Conservation (phyloP, 2,888 invertebrate genomes). For the Stegana nigrithorax region DNA sequence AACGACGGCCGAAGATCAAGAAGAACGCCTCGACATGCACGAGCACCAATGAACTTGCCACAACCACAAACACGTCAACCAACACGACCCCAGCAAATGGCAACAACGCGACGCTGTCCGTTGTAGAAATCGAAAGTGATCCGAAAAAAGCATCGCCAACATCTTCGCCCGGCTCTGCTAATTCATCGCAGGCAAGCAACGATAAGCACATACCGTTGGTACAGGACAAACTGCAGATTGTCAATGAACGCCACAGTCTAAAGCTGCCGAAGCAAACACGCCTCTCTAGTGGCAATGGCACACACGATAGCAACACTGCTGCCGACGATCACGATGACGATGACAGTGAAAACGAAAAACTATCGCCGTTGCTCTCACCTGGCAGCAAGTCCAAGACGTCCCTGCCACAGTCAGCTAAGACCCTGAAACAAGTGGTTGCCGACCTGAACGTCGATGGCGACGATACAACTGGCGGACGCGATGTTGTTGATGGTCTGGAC, state of each 20-base stretch:
- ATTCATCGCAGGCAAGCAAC: constrained; percentile 27
- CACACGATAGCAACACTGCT: not conserved
- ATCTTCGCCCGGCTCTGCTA: constrained; percentile 27
- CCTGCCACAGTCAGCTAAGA: constrained; percentile 38
- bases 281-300: constrained; percentile 32
- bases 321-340: constrained; percentile 71
- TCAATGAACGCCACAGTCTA: constrained; percentile 72
- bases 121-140: constrained; percentile 43
- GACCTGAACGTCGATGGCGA: constrained; percentile 1
- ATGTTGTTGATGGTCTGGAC: not conserved
- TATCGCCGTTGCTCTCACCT: constrained; percentile 77
- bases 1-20: constrained; percentile 61
- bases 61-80: constrained; percentile 38
- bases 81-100: constrained; percentile 31
- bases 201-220: not conserved
- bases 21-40: constrained; percentile 61
- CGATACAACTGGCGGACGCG: not conserved
- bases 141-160: constrained; percentile 35
- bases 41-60: constrained; percentile 53
- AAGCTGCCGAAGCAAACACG: constrained; percentile 50
- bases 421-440: constrained; percentile 44
- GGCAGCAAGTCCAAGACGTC: constrained; percentile 46
- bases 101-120: constrained; percentile 35
- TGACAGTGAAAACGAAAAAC: constrained; percentile 85
- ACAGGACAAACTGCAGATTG: constrained; percentile 72